Percentiles rank a stretch among this genome's conserved stretches.
These are phyloP conservation scores for Columba livia DNA, from an alignment of 2,113 vertebrate genomes.

Conservation along the genomic window DNA sequence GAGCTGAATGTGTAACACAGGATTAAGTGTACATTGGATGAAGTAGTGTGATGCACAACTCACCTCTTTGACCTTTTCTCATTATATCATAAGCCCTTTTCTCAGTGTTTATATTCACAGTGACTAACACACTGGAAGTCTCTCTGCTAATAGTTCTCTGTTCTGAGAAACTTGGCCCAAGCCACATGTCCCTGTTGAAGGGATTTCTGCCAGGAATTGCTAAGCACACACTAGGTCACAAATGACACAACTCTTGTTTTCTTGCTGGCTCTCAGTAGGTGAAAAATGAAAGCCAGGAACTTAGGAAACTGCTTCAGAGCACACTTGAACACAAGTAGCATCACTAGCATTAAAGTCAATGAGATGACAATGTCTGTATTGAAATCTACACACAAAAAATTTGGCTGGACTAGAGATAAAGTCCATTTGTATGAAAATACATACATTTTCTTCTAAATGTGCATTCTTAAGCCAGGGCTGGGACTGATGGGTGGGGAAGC, in stretches of 20 bases:
- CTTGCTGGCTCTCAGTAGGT: background rate
- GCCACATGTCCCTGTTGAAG: background rate
- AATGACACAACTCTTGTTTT: background rate
- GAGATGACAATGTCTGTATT: background rate
- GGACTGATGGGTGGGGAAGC: background rate
- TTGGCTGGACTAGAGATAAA: background rate
- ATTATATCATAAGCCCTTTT: background rate
- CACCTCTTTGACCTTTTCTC: conserved; percentile 13
- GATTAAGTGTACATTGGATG: conserved; percentile 37
- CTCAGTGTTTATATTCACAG: background rate
- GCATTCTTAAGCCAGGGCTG: background rate
- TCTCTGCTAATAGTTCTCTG: background rate
- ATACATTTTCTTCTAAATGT: background rate
- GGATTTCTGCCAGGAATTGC: background rate
- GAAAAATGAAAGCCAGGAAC: background rate
- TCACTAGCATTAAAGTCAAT: background rate
- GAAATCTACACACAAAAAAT: background rate
- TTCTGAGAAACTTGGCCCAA: background rate
- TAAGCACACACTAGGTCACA: background rate
- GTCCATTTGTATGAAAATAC: background rate
- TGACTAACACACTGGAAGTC: background rate
- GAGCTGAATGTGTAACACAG: conserved; percentile 11
- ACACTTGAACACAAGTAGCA: background rate
- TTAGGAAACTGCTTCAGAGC: background rate
- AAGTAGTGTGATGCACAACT: background rate